Percentiles rank a stretch among this genome's conserved stretches.
Conservation (phyloP, 2,113 vertebrate genomes). For the Porphyrio hochstetteri region DNA sequence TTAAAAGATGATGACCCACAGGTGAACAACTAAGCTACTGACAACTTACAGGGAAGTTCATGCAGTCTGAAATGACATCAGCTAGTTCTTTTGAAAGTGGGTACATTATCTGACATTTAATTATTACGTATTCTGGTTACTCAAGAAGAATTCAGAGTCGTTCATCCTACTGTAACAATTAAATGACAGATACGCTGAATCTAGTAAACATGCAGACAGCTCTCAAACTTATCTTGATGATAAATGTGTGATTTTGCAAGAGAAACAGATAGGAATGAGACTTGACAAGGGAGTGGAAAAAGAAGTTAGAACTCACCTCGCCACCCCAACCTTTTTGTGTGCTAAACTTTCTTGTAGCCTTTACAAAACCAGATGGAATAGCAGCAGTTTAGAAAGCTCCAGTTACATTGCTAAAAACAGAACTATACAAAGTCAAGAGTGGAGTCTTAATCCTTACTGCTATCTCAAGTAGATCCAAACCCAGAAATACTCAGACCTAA, state of each 20-base stretch:
- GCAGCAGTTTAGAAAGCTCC: not conserved
- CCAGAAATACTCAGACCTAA: not conserved
- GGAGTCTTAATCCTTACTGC: not conserved
- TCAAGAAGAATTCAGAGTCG: constrained; percentile 29
- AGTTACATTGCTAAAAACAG: not conserved
- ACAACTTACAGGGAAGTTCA: not conserved
- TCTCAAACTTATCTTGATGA: constrained; percentile 26
- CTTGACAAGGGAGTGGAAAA: not conserved
- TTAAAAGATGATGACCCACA: constrained; percentile 20
- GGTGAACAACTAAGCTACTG: not conserved
- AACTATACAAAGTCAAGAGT: not conserved
- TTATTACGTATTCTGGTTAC: constrained; percentile 29
- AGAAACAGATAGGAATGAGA: constrained; percentile 19
- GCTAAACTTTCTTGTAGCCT: not conserved
- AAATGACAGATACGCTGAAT: not conserved
- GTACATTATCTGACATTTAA: constrained; percentile 27
- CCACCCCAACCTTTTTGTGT: not conserved
- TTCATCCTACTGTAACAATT: not conserved
- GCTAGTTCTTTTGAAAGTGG: constrained; percentile 13
- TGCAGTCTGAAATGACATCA: constrained; percentile 30
- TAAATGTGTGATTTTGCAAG: constrained; percentile 33
- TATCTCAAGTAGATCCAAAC: not conserved
- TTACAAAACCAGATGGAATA: not conserved
- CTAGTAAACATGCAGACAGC: not conserved
- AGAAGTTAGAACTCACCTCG: not conserved